Evolutionary conservation across 2,888 invertebrate species (phyloP), one percentile per base, ranked within the genome.

Genomic region (Seladonia tumulorum): DNA sequence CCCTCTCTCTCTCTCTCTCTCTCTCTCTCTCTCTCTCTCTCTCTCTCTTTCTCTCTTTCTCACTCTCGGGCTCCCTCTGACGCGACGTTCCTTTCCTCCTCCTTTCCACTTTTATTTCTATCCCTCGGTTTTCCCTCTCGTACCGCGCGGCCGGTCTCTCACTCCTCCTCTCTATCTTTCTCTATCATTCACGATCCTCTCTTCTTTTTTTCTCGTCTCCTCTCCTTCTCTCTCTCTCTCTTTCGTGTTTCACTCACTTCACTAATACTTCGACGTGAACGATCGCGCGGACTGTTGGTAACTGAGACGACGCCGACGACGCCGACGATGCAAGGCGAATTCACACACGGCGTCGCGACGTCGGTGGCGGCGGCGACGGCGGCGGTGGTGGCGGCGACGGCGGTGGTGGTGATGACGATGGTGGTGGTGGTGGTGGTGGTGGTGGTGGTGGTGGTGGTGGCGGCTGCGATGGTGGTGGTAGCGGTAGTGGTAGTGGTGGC

Each of bases 231-330:
- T 63, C 71, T 73, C 47, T 53, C 49, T 49, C 47, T 66, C 80
- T 66, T 75, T 60, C 71, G 47, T 57, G 63, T 81, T 78, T 85
- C 76, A 76, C 86, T 74, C 83, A 78, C 82, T 88, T 80, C 86
- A 78, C 87, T 57, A 70, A 81, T 68, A 66, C 81, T 78, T 75
- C 90, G 87, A 89, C 92, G 87, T 90, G 90, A 93, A 90, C 93
- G 89, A 88, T 93, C 91, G 92, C 93, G 93, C 93, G 92, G 92
- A 91, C 93, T 93, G 93, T 93, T 93, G 92, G 93, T 93, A 93
- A 93, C 93, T 93, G 93, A 93, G 87, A 88, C 83, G 88, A 74
- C 83, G 82, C 79, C 76, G 81, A 83, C 81, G 85, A 79, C 85
- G 82, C 80, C 76, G 82, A 82, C 81, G 85, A 79, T 76, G 76